Evolutionary conservation across 2,888 invertebrate species (phyloP).

Genomic region (Dinocampus coccinellae): DNA sequence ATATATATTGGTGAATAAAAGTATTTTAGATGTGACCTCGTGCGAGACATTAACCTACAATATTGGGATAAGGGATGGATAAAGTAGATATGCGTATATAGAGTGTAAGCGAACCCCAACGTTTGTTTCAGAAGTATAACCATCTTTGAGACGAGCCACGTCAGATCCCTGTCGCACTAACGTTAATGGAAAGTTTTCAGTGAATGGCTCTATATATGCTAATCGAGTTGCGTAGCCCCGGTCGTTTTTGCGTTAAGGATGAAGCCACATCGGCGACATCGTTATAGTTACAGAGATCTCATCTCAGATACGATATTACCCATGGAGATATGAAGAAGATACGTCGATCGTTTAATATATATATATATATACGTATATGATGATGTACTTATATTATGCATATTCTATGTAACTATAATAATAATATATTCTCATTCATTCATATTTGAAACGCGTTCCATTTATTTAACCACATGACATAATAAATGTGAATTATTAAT

Average conservation of each 20-base stretch:
- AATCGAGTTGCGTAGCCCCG: conserved; percentile 37
- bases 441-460: not conserved
- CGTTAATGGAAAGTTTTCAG: conserved; percentile 46
- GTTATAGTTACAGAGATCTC: not conserved
- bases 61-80: too few species aligned
- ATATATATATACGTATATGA: not conserved
- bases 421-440: not conserved
- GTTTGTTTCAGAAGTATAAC: conserved; percentile 40
- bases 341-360: not conserved
- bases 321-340: not conserved
- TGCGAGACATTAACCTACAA: too few species aligned
- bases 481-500: too few species aligned
- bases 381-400: not conserved
- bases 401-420: not conserved
- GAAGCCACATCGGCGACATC: conserved; percentile 13
- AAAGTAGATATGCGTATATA: not conserved
- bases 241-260: conserved; percentile 5
- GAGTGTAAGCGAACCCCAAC: not conserved
- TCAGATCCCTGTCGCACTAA: conserved; percentile 32
- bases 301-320: not conserved
- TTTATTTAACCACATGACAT: too few species aligned
- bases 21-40: too few species aligned
- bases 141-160: conserved; percentile 34
- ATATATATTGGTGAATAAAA: not conserved
- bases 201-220: conserved; percentile 47